phyloP scores from a whole-genome alignment of 2,888 invertebrate species.

The Eretmocerus hayati region DNA sequence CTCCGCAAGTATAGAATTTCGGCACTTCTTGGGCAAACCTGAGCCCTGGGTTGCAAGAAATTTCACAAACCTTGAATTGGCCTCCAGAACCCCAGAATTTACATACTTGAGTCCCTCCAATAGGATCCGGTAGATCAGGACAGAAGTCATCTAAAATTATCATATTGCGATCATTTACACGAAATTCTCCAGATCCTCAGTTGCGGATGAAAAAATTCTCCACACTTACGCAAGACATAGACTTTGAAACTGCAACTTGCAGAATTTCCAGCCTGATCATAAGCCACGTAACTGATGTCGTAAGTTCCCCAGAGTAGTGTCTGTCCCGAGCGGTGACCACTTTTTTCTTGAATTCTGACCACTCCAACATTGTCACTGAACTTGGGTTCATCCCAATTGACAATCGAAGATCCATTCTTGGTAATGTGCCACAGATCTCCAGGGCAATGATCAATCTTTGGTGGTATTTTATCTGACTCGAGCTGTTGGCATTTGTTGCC shows the following conservation, averaged over 20 bases:
- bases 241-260: constrained; percentile 89
- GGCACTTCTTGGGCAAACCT: constrained; percentile 91
- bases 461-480: constrained; percentile 76
- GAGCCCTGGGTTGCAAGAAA: constrained; percentile 76
- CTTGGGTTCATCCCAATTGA: constrained; percentile 86
- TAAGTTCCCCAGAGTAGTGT: constrained; percentile 87
- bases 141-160: constrained; percentile 76
- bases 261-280: constrained; percentile 85
- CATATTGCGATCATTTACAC: no score
- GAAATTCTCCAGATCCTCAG: background rate
- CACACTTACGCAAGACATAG: constrained; percentile 71
- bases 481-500: constrained; percentile 80
- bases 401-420: constrained; percentile 82
- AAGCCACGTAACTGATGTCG: constrained; percentile 88
- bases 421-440: constrained; percentile 92
- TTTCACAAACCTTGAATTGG: constrained; percentile 92
- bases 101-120: constrained; percentile 86
- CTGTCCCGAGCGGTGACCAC: constrained; percentile 80
- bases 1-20: constrained; percentile 95
- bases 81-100: constrained; percentile 96
- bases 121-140: constrained; percentile 78
- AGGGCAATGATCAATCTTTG: constrained; percentile 83
- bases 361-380: constrained; percentile 86
- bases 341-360: constrained; percentile 71
- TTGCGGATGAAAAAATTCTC: background rate